A percentile compares a stretch with the other conserved stretches of the same genome.
phyloP scores from a whole-genome alignment of 2,113 vertebrate species.

The Tetrao urogallus region DNA sequence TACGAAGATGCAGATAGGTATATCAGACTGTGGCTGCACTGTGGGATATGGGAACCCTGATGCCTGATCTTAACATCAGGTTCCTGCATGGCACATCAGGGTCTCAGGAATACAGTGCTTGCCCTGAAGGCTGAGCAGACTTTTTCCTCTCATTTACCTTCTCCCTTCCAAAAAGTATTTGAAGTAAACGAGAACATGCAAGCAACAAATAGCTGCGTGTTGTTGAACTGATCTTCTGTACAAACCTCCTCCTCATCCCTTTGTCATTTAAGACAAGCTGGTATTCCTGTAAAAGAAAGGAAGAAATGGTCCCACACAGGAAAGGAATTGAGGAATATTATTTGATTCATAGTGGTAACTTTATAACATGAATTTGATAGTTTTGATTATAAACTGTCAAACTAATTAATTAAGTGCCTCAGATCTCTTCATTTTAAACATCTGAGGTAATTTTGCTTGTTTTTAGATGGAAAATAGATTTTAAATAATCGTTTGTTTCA shows the following conservation, averaged over 20 bases:
- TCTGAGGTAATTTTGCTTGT: not conserved
- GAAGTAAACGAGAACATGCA: not conserved
- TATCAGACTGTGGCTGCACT: not conserved
- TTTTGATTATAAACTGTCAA: not conserved
- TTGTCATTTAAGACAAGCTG: not conserved
- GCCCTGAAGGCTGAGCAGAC: not conserved
- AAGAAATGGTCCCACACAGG: not conserved
- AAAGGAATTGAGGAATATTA: not conserved
- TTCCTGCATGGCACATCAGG: not conserved
- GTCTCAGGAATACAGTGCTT: not conserved
- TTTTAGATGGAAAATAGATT: not conserved
- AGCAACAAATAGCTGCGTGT: not conserved
- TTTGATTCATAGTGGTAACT: not conserved
- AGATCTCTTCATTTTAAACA: not conserved
- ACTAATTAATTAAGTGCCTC: not conserved
- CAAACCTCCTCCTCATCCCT: not conserved
- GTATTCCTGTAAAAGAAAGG: not conserved
- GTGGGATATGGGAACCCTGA: not conserved
- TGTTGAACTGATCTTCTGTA: not conserved
- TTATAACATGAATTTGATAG: not conserved
- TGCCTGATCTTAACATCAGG: not conserved
- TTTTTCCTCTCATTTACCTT: not conserved
- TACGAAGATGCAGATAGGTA: not conserved
- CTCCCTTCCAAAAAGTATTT: not conserved
- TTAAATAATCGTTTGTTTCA: not conserved